These are phyloP conservation scores for Meleagris gallopavo DNA, from an alignment of 2,113 vertebrate species.

Conservation along the genomic window DNA sequence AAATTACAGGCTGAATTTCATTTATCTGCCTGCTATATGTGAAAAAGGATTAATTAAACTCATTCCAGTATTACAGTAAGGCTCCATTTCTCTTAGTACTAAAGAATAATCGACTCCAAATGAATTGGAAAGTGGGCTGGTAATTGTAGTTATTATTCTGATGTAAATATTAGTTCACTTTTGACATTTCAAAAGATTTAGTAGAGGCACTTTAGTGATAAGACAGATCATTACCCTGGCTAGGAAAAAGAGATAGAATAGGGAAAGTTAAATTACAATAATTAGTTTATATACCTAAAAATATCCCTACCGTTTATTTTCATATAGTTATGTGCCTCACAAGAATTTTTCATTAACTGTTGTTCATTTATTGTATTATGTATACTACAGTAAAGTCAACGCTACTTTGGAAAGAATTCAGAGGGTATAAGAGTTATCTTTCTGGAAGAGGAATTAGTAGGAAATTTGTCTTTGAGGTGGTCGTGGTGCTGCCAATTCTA, in stretches of 20 bases:
- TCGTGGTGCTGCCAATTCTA: neutral
- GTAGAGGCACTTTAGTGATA: constrained; percentile 43
- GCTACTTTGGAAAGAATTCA: neutral
- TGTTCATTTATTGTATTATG: constrained; percentile 3
- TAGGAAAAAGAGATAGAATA: constrained; percentile 31
- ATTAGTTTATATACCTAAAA: constrained; percentile 74
- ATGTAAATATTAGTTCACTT: constrained; percentile 81
- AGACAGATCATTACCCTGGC: constrained; percentile 58
- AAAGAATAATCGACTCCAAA: constrained; percentile 72
- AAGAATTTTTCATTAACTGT: constrained; percentile 47
- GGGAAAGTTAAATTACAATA: constrained; percentile 50
- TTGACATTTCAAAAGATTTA: constrained; percentile 72
- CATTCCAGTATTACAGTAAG: constrained; percentile 67
- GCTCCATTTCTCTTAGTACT: constrained; percentile 67
- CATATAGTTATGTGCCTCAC: constrained; percentile 13
- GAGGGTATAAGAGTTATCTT: neutral
- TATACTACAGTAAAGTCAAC: neutral
- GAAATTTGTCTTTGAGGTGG: neutral
- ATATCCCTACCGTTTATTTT: constrained; percentile 27
- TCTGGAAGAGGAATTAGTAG: neutral
- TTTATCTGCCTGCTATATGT: constrained; percentile 81
- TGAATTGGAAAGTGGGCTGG: constrained; percentile 71
- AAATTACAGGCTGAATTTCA: constrained; percentile 82
- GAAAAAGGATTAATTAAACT: constrained; percentile 85
- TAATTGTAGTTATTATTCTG: constrained; percentile 84